phyloP scores from a whole-genome alignment of 2,797 vertebrate species.

The Pantherophis alleghaniensis region DNA sequence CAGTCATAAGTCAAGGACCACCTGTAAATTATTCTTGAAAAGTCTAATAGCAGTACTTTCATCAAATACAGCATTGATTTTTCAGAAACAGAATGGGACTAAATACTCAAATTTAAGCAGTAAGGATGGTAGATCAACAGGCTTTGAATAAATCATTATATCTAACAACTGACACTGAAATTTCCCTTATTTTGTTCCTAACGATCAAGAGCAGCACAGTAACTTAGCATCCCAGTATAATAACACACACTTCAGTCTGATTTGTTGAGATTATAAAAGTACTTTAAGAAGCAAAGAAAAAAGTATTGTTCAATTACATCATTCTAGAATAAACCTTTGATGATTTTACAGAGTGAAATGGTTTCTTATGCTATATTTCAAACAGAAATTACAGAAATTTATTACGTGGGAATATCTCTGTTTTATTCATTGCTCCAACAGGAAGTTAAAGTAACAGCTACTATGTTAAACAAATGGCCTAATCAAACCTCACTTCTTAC shows the following conservation, averaged over 20 bases:
- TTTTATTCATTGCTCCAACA: rapidly evolving
- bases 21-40: not conserved
- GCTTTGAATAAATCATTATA: not conserved
- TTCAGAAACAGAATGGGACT: not conserved
- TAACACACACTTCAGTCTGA: not conserved
- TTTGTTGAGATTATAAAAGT: not conserved
- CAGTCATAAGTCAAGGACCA: not conserved
- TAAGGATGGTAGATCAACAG: not conserved
- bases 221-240: not conserved
- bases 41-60: not conserved
- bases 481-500: not conserved
- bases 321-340: not conserved
- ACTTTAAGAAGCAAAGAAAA: not conserved
- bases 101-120: not conserved
- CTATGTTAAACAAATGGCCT: not conserved
- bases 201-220: not conserved
- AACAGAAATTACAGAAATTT: not conserved
- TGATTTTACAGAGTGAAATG: not conserved
- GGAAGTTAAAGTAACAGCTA: not conserved
- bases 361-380: rapidly evolving
- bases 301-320: not conserved
- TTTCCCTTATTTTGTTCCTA: not conserved
- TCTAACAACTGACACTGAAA: constrained; percentile 1
- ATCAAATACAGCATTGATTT: not conserved
- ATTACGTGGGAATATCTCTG: rapidly evolving